A percentile compares a stretch with the other conserved stretches of the same genome.
phyloP scores from a whole-genome alignment of 2,888 invertebrate species.

The Pollenia griseotomentosa region DNA sequence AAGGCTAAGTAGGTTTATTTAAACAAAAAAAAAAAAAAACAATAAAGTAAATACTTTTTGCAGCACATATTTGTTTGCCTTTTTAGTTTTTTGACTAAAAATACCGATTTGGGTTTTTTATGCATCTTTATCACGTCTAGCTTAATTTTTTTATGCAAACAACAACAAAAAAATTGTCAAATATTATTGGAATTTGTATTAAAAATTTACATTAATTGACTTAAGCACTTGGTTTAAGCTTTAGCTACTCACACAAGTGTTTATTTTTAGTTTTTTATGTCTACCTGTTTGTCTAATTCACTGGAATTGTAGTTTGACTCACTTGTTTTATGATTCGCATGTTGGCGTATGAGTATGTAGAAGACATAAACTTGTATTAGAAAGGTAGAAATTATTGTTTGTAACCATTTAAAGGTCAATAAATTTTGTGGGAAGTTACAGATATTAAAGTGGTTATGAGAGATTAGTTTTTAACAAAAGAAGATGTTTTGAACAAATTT shows the following conservation, averaged over 20 bases:
- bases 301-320: slow-evolving; percentile 1
- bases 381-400: slow-evolving; percentile 3
- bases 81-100: slow-evolving; percentile 10
- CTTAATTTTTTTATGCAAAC: background rate
- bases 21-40: background rate
- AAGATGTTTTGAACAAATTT: too few relatives aligned
- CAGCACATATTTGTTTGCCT: background rate
- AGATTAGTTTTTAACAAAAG: too few relatives aligned
- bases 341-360: background rate
- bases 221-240: background rate
- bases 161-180: background rate
- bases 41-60: slow-evolving; percentile 30
- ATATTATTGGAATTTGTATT: slow-evolving; percentile 5
- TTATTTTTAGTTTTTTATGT: background rate
- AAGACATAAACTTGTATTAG: background rate
- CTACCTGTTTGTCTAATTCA: background rate
- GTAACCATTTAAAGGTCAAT: background rate
- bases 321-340: background rate
- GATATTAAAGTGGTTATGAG: too few relatives aligned
- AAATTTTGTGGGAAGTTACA: background rate
- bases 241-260: background rate
- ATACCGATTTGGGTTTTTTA: slow-evolving; percentile 46
- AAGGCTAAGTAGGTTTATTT: background rate
- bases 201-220: background rate
- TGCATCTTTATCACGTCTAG: slow-evolving; percentile 23